These are phyloP conservation scores for Clunio marinus DNA, from an alignment of 2,888 invertebrate genomes.

Conservation along the genomic window DNA sequence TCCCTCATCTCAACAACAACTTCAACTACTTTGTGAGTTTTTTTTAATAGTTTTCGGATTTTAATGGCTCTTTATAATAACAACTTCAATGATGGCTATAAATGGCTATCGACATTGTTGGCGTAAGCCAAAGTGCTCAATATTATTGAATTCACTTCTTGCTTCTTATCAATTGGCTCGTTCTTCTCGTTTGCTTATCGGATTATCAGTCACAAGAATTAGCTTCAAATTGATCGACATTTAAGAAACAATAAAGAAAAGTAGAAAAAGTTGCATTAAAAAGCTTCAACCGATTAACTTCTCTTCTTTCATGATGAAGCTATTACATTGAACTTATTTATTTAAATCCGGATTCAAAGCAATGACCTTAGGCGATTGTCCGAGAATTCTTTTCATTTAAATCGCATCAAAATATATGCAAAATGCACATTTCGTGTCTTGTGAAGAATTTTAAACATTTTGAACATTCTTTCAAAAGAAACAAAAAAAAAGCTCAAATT, in stretches of 20 bases:
- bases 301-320: no score
- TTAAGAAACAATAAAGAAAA: no score
- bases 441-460: conserved; percentile 10
- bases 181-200: no score
- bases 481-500: background rate
- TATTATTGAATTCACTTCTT: no score
- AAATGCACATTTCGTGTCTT: conserved; percentile 3
- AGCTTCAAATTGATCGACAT: no score
- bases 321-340: no score
- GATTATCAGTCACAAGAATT: no score
- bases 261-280: no score
- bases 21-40: background rate
- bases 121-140: background rate
- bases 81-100: background rate
- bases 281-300: no score
- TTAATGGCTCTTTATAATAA: background rate
- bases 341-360: background rate
- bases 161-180: no score
- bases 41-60: background rate
- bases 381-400: background rate
- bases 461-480: background rate
- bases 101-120: background rate
- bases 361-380: background rate
- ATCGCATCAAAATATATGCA: conserved; percentile 2
- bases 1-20: no score